phyloP scores from a whole-genome alignment of 2,888 invertebrate species.

The Hipparchia semele region DNA sequence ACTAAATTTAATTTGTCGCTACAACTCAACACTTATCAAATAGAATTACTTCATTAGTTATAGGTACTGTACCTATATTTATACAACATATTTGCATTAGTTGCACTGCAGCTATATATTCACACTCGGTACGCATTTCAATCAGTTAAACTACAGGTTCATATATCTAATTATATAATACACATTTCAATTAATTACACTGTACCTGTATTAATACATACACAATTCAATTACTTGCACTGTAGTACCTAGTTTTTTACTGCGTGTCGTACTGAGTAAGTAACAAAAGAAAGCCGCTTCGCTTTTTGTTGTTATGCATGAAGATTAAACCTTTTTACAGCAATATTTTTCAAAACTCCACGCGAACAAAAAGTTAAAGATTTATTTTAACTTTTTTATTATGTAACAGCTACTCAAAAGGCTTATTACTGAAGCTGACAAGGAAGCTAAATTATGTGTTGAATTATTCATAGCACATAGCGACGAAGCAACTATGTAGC shows the following conservation, averaged over 20 bases:
- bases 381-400: no score
- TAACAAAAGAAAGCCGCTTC: neutral
- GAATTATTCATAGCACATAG: conserved; percentile 49
- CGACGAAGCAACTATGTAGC: conserved; percentile 13
- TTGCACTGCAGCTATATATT: no score
- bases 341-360: neutral
- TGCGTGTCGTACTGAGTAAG: neutral
- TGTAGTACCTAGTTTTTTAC: no score
- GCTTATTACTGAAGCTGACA: conserved; percentile 34
- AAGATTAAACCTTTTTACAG: conserved; percentile 1
- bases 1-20: conserved; percentile 1
- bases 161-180: no score
- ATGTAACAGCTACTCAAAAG: conserved; percentile 23
- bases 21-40: neutral
- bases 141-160: no score
- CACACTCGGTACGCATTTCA: no score
- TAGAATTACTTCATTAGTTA: neutral
- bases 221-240: no score
- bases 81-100: no score
- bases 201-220: no score
- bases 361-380: conserved; percentile 4
- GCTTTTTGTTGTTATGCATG: conserved; percentile 4
- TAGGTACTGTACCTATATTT: no score
- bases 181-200: no score
- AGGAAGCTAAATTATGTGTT: conserved; percentile 50